Percentiles rank a stretch among this genome's conserved stretches.
Conservation (phyloP, 2,888 invertebrate genomes). For the Sthenelais limicola region DNA sequence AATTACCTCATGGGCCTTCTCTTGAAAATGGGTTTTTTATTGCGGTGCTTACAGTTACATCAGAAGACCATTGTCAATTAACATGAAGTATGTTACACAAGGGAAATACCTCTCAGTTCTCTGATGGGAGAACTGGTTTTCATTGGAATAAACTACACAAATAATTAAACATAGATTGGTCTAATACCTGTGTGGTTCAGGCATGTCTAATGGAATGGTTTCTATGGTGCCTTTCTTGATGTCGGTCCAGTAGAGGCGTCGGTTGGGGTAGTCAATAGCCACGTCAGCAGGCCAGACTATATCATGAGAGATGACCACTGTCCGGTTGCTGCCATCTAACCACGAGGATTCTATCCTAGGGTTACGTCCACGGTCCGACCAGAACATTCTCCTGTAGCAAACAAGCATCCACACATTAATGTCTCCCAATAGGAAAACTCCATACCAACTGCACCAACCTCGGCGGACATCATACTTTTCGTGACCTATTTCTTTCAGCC, state of each 20-base stretch:
- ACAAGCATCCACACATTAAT: too few species aligned
- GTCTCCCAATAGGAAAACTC: too few species aligned
- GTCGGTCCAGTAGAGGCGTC: slow-evolving; percentile 90
- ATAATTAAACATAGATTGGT: not conserved
- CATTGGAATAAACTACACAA: not conserved
- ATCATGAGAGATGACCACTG: slow-evolving; percentile 80
- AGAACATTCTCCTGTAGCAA: slow-evolving; percentile 81
- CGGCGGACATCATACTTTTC: too few species aligned
- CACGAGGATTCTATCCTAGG: slow-evolving; percentile 87
- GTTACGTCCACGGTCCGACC: slow-evolving; percentile 90
- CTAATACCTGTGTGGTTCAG: slow-evolving; percentile 12
- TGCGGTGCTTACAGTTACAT: too few species aligned
- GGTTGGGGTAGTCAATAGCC: slow-evolving; percentile 82
- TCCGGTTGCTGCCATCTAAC: slow-evolving; percentile 82
- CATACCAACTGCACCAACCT: too few species aligned
- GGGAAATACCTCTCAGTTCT: too few species aligned
- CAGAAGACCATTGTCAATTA: too few species aligned
- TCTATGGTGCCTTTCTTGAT: slow-evolving; percentile 73
- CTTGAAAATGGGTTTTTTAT: too few species aligned
- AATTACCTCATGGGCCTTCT: too few species aligned
- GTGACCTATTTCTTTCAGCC: too few species aligned
- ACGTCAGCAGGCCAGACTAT: slow-evolving; percentile 86
- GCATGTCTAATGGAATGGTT: slow-evolving; percentile 45
- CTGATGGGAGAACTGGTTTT: too few species aligned
- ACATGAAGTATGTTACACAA: too few species aligned